Percentiles rank a stretch among this genome's conserved stretches.
These are phyloP conservation scores for Anisognathus igniventris DNA, from an alignment of 2,797 vertebrate species.

Conservation along the genomic window DNA sequence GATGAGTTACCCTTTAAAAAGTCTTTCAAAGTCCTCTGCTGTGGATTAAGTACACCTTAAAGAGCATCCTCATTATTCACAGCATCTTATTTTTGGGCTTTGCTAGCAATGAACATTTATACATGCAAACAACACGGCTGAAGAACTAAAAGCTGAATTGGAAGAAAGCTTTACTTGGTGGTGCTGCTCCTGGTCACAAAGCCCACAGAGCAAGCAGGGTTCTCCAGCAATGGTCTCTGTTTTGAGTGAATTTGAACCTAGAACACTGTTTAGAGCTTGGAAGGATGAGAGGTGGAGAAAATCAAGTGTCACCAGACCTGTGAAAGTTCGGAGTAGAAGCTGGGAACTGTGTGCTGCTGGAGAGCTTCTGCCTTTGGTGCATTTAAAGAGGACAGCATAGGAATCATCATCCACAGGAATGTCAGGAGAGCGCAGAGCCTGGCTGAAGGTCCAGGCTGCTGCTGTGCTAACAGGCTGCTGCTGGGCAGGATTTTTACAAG, in stretches of 20 bases:
- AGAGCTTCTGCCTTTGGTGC: neutral
- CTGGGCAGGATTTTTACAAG: neutral
- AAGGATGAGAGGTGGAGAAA: neutral
- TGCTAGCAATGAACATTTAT: neutral
- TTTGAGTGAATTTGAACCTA: neutral
- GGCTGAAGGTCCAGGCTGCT: neutral
- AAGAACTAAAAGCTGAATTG: neutral
- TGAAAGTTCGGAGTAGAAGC: neutral
- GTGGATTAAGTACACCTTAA: neutral
- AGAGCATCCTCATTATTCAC: neutral
- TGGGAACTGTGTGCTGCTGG: neutral
- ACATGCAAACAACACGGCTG: accelerated
- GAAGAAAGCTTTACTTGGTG: neutral
- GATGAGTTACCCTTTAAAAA: neutral
- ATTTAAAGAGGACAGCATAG: neutral
- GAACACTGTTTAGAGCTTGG: neutral
- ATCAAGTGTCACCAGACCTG: neutral
- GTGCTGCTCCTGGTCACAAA: neutral
- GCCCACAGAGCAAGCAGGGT: neutral
- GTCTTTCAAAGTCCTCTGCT: neutral
- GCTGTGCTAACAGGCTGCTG: neutral
- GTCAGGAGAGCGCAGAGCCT: neutral
- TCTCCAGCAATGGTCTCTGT: neutral
- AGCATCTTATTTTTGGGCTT: neutral
- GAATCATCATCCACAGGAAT: neutral